These are phyloP conservation scores for Armadillidium nasatum DNA, from an alignment of 1,140 invertebrate species.

Conservation along the genomic window DNA sequence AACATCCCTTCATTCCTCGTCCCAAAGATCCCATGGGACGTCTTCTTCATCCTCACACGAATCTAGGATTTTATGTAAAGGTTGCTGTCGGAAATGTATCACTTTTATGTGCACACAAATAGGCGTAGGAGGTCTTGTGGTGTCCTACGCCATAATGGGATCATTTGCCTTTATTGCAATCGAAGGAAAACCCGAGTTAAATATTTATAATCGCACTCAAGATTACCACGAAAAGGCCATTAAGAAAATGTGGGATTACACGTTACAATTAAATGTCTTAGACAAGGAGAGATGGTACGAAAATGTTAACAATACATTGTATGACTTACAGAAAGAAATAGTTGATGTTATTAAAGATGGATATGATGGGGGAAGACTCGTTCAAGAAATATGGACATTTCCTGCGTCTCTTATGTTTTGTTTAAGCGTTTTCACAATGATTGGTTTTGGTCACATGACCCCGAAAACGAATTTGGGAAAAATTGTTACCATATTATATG, in stretches of 20 bases:
- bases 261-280: conserved; percentile 66
- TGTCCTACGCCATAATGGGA: conserved; percentile 89
- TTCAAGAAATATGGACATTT: conserved; percentile 65
- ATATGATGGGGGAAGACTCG: conserved; percentile 53
- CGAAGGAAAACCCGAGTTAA: conserved; percentile 63
- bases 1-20: conserved; percentile 45
- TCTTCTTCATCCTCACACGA: conserved; percentile 58
- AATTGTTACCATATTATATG: conserved; percentile 85
- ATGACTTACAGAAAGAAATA: conserved; percentile 64
- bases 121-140: conserved; percentile 88
- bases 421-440: conserved; percentile 83
- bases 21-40: conserved; percentile 61
- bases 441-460: conserved; percentile 91
- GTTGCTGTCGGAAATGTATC: conserved; percentile 75
- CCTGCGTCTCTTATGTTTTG: conserved; percentile 81
- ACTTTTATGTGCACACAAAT: conserved; percentile 88
- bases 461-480: conserved; percentile 87
- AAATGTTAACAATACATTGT: conserved; percentile 62
- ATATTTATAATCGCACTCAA: conserved; percentile 53
- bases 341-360: conserved; percentile 62
- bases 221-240: conserved; percentile 56
- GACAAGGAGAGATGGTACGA: conserved; percentile 66
- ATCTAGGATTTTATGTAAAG: conserved; percentile 53
- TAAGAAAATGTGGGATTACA: conserved; percentile 66
- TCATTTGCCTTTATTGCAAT: conserved; percentile 85